Conservation (phyloP, 2,113 vertebrate species). For the Arothron firmamentum region DNA sequence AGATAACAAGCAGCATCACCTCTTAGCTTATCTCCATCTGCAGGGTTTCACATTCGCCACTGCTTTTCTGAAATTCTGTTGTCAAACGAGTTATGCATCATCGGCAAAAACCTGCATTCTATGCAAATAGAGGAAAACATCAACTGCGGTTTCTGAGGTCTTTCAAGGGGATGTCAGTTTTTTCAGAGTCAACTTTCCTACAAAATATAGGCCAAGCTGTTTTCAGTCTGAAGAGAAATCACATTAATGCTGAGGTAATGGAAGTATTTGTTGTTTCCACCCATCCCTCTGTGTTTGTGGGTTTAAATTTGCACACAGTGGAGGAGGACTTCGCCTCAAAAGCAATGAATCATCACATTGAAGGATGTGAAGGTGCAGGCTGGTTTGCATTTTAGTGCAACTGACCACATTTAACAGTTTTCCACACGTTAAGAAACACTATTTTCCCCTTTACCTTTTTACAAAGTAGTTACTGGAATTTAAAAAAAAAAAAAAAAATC, state of each 20-base stretch:
- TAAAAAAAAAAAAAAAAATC: background rate
- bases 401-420: constrained; percentile 43
- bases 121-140: constrained; percentile 30
- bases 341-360: constrained; percentile 46
- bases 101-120: constrained; percentile 42
- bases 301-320: constrained; percentile 21
- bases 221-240: constrained; percentile 10
- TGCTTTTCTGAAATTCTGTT: no score
- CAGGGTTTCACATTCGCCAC: background rate
- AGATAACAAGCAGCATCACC: no score
- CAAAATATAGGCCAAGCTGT: constrained; percentile 37
- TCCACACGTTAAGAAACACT: constrained; percentile 41
- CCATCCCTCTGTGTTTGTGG: constrained; percentile 26
- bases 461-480: background rate
- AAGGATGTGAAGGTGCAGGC: constrained; percentile 57
- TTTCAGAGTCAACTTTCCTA: constrained; percentile 8
- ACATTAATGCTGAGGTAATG: background rate
- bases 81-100: background rate
- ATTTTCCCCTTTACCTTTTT: constrained; percentile 4
- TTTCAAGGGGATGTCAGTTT: constrained; percentile 2
- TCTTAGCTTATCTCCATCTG: background rate
- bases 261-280: constrained; percentile 32
- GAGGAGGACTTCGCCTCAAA: constrained; percentile 27
- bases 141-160: constrained; percentile 42
- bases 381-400: constrained; percentile 53